phyloP scores from a whole-genome alignment of 2,888 invertebrate species.

The Argyresthia albistria region DNA sequence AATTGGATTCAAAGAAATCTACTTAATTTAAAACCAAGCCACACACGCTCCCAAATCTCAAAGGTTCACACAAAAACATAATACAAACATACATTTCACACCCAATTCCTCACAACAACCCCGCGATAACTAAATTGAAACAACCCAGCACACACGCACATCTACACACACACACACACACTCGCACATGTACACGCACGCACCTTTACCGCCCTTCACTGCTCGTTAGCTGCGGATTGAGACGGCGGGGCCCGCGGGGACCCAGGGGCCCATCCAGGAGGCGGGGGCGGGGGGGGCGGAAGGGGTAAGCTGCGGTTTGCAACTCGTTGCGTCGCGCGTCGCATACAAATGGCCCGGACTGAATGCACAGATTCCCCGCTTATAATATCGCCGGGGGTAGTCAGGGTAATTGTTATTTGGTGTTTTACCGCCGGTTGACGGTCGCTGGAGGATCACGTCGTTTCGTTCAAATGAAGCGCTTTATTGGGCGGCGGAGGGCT shows the following conservation, averaged over 20 bases:
- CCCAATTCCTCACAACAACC: neutral
- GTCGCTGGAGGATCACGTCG: neutral
- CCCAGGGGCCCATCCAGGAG: constrained; percentile 3
- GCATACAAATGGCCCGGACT: constrained; percentile 15
- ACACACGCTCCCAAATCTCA: too few relatives aligned
- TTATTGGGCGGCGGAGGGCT: neutral
- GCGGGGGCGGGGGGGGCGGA: constrained; percentile 10
- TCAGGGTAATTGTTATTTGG: constrained; percentile 31
- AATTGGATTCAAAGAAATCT: too few relatives aligned
- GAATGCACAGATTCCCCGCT: constrained; percentile 1
- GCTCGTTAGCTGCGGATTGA: constrained; percentile 48
- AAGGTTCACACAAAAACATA: too few relatives aligned
- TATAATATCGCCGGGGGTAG: constrained; percentile 13
- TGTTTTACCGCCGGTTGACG: constrained; percentile 19
- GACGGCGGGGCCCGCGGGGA: constrained; percentile 13
- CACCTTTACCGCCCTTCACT: constrained; percentile 34
- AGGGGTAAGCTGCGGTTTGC: too few relatives aligned
- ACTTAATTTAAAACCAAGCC: too few relatives aligned
- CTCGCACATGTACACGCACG: constrained; percentile 9
- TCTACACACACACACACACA: neutral
- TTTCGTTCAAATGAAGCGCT: neutral
- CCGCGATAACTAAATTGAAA: neutral
- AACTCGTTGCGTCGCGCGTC: constrained; percentile 3
- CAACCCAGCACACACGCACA: neutral
- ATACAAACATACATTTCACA: neutral